Conservation (phyloP, 2,113 vertebrate species). For the Leptobrachium leishanense region DNA sequence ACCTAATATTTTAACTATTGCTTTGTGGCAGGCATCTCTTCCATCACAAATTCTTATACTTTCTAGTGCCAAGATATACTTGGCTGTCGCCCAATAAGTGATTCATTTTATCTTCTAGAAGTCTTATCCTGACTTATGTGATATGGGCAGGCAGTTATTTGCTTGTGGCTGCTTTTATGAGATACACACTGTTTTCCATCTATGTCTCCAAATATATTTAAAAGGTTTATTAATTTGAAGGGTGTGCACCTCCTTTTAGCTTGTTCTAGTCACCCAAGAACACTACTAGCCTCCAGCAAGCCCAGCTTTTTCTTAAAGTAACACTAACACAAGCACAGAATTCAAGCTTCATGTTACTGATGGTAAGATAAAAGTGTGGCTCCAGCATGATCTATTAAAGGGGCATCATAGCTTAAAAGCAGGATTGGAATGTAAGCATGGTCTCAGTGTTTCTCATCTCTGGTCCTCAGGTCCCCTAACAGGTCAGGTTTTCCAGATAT, state of each 20-base stretch:
- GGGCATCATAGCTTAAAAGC: no score
- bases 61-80: constrained; percentile 47
- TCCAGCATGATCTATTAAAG: no score
- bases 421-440: no score
- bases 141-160: constrained; percentile 74
- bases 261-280: constrained; percentile 73
- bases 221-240: constrained; percentile 69
- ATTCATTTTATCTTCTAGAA: constrained; percentile 67
- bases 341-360: constrained; percentile 60
- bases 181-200: constrained; percentile 68
- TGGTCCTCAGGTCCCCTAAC: no score
- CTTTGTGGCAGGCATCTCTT: constrained; percentile 9
- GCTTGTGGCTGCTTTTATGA: constrained; percentile 73
- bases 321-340: constrained; percentile 66
- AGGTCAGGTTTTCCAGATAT: no score
- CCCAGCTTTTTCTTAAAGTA: constrained; percentile 51
- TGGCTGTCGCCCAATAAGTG: constrained; percentile 67
- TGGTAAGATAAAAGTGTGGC: no score
- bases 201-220: constrained; percentile 71
- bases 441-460: no score
- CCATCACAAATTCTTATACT: constrained; percentile 20
- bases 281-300: constrained; percentile 70
- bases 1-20: background rate
- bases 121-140: constrained; percentile 73
- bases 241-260: constrained; percentile 69